phyloP scores from a whole-genome alignment of 2,113 vertebrate genomes.

The Spea bombifrons region DNA sequence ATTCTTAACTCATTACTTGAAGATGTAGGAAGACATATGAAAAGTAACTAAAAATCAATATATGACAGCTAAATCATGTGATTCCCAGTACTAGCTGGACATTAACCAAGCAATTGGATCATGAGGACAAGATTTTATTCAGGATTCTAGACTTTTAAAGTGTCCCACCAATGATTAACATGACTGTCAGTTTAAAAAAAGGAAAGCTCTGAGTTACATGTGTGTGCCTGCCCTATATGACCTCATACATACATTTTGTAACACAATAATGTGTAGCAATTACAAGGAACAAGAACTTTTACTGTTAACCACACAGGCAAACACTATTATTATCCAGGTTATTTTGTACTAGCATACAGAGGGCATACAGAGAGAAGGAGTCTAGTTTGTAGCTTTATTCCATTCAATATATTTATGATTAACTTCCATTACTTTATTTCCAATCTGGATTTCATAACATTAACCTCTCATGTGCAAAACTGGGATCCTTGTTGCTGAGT shows the following conservation, averaged over 20 bases:
- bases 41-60: neutral
- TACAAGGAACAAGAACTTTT: constrained; percentile 14
- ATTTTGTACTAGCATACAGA: neutral
- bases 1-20: no score
- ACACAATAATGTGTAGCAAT: constrained; percentile 29
- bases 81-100: neutral
- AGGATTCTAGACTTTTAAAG: constrained; percentile 22
- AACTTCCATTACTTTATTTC: no score
- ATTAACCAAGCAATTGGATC: constrained; percentile 8
- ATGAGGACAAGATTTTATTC: constrained; percentile 14
- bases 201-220: constrained; percentile 23
- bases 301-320: neutral
- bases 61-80: neutral
- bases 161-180: constrained; percentile 30
- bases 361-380: neutral
- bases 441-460: neutral
- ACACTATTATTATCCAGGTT: neutral
- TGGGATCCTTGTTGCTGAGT: no score
- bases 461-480: neutral
- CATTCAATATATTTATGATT: no score
- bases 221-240: constrained; percentile 30
- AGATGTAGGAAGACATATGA: neutral
- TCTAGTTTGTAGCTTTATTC: neutral
- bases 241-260: constrained; percentile 15
- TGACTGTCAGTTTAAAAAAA: constrained; percentile 42